Percentiles rank a stretch among this genome's conserved stretches.
Conservation (phyloP, 2,797 vertebrate genomes). For the Periparus ater region DNA sequence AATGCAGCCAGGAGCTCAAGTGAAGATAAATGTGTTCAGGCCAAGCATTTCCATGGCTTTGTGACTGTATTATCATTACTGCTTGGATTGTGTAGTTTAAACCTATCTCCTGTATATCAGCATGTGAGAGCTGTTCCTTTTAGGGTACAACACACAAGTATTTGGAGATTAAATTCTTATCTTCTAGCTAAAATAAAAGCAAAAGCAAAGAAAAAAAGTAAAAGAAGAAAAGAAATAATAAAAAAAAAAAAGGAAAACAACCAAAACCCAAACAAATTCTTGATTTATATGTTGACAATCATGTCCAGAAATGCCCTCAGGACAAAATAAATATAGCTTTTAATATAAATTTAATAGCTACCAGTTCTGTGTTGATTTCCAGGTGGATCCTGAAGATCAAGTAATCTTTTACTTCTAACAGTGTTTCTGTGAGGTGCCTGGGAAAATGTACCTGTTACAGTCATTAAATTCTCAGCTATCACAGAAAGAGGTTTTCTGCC, state of each 20-base stretch:
- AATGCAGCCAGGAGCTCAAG: neutral
- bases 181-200: neutral
- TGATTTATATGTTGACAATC: neutral
- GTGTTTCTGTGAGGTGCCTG: neutral
- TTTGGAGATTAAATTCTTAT: neutral
- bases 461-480: constrained; percentile 50
- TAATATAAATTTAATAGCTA: neutral
- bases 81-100: neutral
- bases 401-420: neutral
- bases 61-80: neutral
- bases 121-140: neutral
- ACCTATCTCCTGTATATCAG: neutral
- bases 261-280: neutral
- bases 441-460: constrained; percentile 43
- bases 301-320: neutral
- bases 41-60: neutral
- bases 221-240: neutral
- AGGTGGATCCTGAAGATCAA: neutral
- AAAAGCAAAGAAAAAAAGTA: neutral
- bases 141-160: neutral
- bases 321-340: neutral
- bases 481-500: constrained; percentile 28
- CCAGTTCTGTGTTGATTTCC: neutral
- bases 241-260: neutral
- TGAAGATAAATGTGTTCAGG: neutral